phyloP scores from a whole-genome alignment of 2,888 invertebrate genomes.

The Lycaena phlaeas region DNA sequence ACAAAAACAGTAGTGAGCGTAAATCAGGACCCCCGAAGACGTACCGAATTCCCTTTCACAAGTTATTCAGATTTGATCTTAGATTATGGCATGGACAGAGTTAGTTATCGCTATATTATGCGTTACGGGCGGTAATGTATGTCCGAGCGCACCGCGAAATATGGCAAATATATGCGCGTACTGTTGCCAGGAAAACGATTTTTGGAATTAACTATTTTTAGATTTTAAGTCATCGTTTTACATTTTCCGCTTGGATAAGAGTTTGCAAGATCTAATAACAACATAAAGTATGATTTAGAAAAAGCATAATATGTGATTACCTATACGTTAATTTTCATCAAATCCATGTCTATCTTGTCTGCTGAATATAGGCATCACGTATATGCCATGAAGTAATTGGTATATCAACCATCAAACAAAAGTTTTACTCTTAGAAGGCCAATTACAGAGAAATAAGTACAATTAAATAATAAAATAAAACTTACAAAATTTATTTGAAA shows the following conservation, averaged over 20 bases:
- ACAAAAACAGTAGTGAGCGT: slow-evolving; percentile 24
- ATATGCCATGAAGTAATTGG: background rate
- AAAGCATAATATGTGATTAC: too few relatives aligned
- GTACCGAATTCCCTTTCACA: slow-evolving; percentile 27
- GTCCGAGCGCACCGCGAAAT: slow-evolving; percentile 29
- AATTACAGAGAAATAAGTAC: background rate
- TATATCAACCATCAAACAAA: background rate
- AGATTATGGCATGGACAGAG: slow-evolving; percentile 34
- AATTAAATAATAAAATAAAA: too few relatives aligned
- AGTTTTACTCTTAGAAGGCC: background rate
- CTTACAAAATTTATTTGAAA: too few relatives aligned
- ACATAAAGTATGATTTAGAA: too few relatives aligned
- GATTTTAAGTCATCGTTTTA: background rate
- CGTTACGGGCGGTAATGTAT: slow-evolving; percentile 27
- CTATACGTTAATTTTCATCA: too few relatives aligned
- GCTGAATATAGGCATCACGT: too few relatives aligned
- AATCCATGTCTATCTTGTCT: too few relatives aligned
- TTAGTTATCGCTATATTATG: slow-evolving; percentile 38
- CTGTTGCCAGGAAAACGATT: slow-evolving; percentile 23
- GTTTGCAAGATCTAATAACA: too few relatives aligned
- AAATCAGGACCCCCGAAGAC: slow-evolving; percentile 22
- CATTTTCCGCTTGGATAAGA: too few relatives aligned
- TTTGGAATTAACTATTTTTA: background rate
- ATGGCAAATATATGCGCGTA: slow-evolving; percentile 38
- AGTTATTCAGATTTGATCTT: slow-evolving; percentile 36